Evolutionary conservation across 2,797 vertebrate species (phyloP).

Genomic region (Mareca penelope): DNA sequence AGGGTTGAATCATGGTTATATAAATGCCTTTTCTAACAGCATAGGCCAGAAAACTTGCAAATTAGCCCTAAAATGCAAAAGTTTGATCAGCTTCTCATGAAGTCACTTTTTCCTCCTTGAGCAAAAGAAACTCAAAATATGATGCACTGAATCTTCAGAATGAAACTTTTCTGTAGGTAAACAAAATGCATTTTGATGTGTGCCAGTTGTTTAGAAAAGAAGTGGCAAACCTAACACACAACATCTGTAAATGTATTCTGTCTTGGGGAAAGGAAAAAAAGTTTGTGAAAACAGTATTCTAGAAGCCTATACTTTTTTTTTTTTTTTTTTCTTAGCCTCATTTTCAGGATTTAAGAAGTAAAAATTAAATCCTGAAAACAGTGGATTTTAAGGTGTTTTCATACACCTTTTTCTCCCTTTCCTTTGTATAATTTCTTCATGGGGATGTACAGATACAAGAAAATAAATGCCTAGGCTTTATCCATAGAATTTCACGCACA

Average conservation of each 20-base stretch:
- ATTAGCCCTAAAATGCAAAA: slow-evolving; percentile 15
- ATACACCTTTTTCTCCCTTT: not conserved
- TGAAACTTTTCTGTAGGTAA: not conserved
- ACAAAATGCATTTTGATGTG: not conserved
- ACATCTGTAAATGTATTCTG: not conserved
- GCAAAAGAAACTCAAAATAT: not conserved
- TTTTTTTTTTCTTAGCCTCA: not conserved
- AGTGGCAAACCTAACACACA: not conserved
- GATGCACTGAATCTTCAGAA: not conserved
- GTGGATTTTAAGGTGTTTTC: not conserved
- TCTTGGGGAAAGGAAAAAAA: not conserved
- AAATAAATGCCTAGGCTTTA: not conserved
- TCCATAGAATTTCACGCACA: not conserved
- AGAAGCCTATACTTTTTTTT: not conserved
- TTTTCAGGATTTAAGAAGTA: not conserved
- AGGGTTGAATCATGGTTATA: not conserved
- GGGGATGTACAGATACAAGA: not conserved
- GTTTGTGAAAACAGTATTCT: not conserved
- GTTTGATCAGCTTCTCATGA: not conserved
- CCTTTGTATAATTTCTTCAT: not conserved
- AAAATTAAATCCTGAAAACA: not conserved
- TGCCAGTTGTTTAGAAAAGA: not conserved
- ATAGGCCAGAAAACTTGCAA: not conserved
- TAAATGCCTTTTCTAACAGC: not conserved
- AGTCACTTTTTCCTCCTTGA: not conserved